phyloP scores from a whole-genome alignment of 2,888 invertebrate genomes.

The Glyphotaelius pellucidus region DNA sequence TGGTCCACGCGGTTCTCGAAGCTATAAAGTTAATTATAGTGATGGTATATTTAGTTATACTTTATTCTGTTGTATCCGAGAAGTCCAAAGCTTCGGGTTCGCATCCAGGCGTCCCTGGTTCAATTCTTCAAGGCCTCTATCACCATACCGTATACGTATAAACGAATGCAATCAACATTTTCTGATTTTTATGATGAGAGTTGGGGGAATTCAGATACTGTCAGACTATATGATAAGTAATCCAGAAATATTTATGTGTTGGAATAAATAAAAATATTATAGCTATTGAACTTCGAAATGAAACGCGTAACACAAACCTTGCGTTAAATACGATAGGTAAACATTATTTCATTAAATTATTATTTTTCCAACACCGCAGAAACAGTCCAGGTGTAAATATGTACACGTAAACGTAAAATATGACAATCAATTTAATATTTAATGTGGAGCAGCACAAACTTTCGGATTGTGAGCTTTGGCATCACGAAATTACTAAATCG shows the following conservation, averaged over 20 bases:
- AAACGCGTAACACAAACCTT: too few relatives aligned
- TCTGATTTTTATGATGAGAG: neutral
- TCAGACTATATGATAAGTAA: neutral
- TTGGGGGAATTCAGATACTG: neutral
- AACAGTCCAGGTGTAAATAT: neutral
- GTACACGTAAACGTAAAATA: neutral
- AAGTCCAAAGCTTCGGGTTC: neutral
- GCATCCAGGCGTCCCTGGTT: neutral
- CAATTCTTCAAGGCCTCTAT: neutral
- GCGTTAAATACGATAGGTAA: too few relatives aligned
- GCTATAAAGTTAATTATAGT: neutral
- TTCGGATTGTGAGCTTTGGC: neutral
- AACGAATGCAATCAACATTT: too few relatives aligned
- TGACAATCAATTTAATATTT: neutral
- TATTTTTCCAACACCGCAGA: neutral
- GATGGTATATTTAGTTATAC: too few relatives aligned
- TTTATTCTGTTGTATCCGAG: neutral
- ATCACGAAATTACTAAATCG: too few relatives aligned
- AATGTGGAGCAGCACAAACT: neutral
- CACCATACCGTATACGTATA: too few relatives aligned
- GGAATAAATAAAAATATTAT: neutral
- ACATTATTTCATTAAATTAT: too few relatives aligned
- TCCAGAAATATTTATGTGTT: neutral
- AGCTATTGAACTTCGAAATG: too few relatives aligned
- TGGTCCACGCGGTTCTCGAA: neutral